These are phyloP conservation scores for Caenorhabditis imperialis DNA, from an alignment of 2,888 invertebrate genomes.

Conservation along the genomic window DNA sequence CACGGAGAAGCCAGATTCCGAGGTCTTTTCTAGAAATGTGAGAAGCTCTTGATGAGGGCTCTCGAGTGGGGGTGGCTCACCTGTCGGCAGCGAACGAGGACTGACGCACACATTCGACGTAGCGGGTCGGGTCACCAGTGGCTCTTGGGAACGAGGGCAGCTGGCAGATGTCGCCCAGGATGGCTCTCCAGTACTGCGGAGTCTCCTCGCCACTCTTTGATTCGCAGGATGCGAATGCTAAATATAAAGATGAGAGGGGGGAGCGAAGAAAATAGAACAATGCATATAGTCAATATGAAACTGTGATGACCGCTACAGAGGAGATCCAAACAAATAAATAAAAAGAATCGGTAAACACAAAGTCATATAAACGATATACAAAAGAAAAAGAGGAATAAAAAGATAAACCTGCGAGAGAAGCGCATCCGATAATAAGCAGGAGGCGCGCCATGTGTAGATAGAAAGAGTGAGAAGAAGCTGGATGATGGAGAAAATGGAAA, in stretches of 20 bases:
- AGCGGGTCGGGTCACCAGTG: constrained; percentile 72
- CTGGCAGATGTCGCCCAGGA: constrained; percentile 77
- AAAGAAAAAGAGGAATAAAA: constrained; percentile 13
- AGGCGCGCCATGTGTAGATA: constrained; percentile 48
- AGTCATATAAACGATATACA: neutral
- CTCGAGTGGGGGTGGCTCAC: constrained; percentile 51
- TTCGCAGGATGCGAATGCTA: constrained; percentile 59
- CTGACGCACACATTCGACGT: constrained; percentile 76
- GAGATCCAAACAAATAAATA: constrained; percentile 4
- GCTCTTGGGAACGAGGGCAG: constrained; percentile 75
- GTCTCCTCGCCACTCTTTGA: constrained; percentile 68
- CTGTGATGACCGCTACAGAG: too few species aligned
- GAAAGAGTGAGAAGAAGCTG: constrained; percentile 48
- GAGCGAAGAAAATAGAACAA: too few species aligned
- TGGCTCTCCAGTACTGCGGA: constrained; percentile 75
- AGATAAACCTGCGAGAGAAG: constrained; percentile 49
- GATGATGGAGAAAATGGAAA: constrained; percentile 42
- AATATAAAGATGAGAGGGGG: constrained; percentile 8
- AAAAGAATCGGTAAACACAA: constrained; percentile 11
- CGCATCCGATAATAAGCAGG: constrained; percentile 53
- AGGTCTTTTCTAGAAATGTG: constrained; percentile 73
- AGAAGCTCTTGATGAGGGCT: constrained; percentile 7
- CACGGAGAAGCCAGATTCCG: constrained; percentile 76
- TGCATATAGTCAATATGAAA: too few species aligned
- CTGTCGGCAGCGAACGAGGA: constrained; percentile 70